Percentiles rank a stretch among this genome's conserved stretches.
These are phyloP conservation scores for Cnemophilus loriae DNA, from an alignment of 2,113 vertebrate species.

Conservation along the genomic window DNA sequence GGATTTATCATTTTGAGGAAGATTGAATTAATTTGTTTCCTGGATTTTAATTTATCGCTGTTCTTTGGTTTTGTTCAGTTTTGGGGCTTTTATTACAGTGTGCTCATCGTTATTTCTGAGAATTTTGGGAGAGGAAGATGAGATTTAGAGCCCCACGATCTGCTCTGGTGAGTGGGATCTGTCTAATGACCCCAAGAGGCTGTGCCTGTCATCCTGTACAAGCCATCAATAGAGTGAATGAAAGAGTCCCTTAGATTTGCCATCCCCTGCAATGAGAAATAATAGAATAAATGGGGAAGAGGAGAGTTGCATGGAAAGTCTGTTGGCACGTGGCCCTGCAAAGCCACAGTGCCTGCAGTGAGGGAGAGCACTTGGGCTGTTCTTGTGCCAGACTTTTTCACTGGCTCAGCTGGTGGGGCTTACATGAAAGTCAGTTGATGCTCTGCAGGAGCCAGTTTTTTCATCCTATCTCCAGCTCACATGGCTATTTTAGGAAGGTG, in stretches of 20 bases:
- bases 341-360: not conserved
- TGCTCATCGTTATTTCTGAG: not conserved
- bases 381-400: constrained; percentile 30
- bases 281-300: not conserved
- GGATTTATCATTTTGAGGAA: not conserved
- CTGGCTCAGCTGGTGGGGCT: constrained; percentile 33
- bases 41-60: not conserved
- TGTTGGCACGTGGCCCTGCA: not conserved
- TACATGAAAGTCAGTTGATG: constrained; percentile 34
- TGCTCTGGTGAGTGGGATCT: not conserved
- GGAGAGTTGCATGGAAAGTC: not conserved
- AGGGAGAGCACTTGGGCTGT: not conserved
- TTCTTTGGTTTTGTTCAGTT: not conserved
- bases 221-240: not conserved
- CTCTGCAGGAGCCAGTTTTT: constrained; percentile 13
- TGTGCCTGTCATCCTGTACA: not conserved
- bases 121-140: not conserved
- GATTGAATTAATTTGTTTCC: not conserved
- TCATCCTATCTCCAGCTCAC: not conserved
- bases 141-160: fast-evolving
- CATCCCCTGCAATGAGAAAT: not conserved
- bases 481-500: constrained; percentile 51
- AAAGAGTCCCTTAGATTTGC: not conserved
- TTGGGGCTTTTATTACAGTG: fast-evolving
- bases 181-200: not conserved